A percentile compares a stretch with the other conserved stretches of the same genome.
Conservation (phyloP, 2,113 vertebrate genomes). For the Semicossyphus pulcher region DNA sequence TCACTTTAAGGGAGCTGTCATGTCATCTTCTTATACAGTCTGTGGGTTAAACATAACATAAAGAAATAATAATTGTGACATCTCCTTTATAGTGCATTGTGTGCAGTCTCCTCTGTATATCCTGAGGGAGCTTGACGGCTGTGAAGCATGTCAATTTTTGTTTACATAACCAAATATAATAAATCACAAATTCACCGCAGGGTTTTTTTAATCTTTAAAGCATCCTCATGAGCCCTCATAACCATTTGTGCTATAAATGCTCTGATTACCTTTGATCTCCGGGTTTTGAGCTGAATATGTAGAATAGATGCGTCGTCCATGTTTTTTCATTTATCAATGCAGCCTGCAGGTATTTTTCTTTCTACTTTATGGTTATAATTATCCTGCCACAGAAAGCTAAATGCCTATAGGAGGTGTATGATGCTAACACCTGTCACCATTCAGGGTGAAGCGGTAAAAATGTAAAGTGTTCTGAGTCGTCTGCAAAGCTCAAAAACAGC, state of each 20-base stretch:
- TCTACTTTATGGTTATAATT: slow-evolving; percentile 18
- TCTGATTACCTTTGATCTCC: slow-evolving; percentile 43
- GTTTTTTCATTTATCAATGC: no score
- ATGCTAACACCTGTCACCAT: slow-evolving; percentile 41
- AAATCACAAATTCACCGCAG: neutral
- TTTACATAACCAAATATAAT: neutral
- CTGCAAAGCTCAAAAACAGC: no score
- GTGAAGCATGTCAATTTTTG: neutral
- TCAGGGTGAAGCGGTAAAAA: slow-evolving; percentile 24
- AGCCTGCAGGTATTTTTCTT: slow-evolving; percentile 51
- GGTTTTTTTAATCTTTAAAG: neutral
- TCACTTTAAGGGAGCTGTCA: no score
- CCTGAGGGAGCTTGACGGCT: no score
- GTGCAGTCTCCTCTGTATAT: no score
- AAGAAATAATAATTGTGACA: no score
- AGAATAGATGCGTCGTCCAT: no score
- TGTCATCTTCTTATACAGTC: no score
- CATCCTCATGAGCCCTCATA: slow-evolving; percentile 21
- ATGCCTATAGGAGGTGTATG: slow-evolving; percentile 24
- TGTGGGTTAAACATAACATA: no score
- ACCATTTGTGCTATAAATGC: slow-evolving; percentile 28
- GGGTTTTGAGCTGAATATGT: no score
- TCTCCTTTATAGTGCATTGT: no score
- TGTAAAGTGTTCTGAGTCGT: no score
- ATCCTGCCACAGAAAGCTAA: slow-evolving; percentile 45